Percentiles rank a stretch among this genome's conserved stretches.
Conservation (phyloP, 2,113 vertebrate species). For the Hemibates koningsi region DNA sequence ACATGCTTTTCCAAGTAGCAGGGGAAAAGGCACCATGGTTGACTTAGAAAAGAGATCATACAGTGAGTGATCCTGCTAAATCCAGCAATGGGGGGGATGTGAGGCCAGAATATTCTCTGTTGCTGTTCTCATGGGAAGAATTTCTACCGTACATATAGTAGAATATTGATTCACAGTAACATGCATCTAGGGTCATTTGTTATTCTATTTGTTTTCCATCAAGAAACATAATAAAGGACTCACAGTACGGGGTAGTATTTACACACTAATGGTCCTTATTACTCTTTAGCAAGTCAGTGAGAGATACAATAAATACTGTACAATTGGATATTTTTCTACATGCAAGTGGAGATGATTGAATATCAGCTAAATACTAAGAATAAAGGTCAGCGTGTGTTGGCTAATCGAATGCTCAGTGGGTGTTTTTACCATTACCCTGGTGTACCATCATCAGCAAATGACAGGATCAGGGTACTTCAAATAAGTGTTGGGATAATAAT, state of each 20-base stretch:
- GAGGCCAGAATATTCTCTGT: not conserved
- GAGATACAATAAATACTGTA: not conserved
- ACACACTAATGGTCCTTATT: not conserved
- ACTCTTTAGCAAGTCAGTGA: not conserved
- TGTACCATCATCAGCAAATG: not conserved
- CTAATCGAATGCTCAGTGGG: not conserved
- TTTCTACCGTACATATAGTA: not conserved
- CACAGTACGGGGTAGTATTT: not conserved
- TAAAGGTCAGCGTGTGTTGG: not conserved
- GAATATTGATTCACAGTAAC: conserved; percentile 1
- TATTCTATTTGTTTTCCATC: conserved; percentile 2
- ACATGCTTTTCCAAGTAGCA: not conserved
- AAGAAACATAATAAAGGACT: not conserved
- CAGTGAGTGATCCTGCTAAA: not conserved
- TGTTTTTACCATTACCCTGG: not conserved
- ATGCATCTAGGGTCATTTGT: not conserved
- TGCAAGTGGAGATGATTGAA: not conserved
- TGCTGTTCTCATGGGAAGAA: not conserved
- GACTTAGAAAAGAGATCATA: not conserved
- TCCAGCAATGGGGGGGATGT: not conserved
- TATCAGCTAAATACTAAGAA: not conserved
- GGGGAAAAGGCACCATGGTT: not conserved
- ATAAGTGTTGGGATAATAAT: not conserved
- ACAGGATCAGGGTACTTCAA: not conserved
- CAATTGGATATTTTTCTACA: not conserved